A percentile compares a stretch with the other conserved stretches of the same genome.
Conservation (phyloP, 2,113 vertebrate genomes). For the Microcebus jonahi region DNA sequence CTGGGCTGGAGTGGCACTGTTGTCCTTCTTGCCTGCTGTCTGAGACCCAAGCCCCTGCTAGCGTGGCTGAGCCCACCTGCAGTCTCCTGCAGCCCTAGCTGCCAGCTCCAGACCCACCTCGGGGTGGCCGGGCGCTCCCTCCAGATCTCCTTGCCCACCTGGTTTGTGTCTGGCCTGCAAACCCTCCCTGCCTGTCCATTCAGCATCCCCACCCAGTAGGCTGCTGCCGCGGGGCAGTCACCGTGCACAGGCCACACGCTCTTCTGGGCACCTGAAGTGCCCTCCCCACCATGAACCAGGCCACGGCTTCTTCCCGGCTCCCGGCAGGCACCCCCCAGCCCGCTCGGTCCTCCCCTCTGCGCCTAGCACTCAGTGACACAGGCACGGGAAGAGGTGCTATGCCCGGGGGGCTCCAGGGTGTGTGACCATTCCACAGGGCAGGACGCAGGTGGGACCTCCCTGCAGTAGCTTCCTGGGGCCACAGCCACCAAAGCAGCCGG, state of each 20-base stretch:
- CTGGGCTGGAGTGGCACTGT: background rate
- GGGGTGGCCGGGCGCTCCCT: background rate
- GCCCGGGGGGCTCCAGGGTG: background rate
- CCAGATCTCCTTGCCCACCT: background rate
- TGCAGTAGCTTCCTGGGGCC: background rate
- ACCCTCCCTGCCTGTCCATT: background rate
- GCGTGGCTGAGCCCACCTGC: background rate
- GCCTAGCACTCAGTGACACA: background rate
- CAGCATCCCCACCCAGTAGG: background rate
- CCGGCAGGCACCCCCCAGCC: accelerated
- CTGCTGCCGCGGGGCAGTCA: no score
- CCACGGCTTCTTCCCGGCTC: accelerated
- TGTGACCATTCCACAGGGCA: accelerated
- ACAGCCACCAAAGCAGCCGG: background rate
- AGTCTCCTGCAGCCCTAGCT: background rate
- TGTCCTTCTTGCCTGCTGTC: background rate
- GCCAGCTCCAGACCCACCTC: background rate
- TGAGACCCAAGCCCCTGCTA: background rate
- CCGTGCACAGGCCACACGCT: background rate
- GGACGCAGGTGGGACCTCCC: background rate
- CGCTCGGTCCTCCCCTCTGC: no score
- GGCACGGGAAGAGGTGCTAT: accelerated
- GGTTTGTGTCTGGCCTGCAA: background rate
- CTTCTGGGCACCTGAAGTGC: background rate
- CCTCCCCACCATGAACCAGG: background rate